A percentile compares a stretch with the other conserved stretches of the same genome.
phyloP scores from a whole-genome alignment of 2,888 invertebrate species.

The Diadromus collaris region DNA sequence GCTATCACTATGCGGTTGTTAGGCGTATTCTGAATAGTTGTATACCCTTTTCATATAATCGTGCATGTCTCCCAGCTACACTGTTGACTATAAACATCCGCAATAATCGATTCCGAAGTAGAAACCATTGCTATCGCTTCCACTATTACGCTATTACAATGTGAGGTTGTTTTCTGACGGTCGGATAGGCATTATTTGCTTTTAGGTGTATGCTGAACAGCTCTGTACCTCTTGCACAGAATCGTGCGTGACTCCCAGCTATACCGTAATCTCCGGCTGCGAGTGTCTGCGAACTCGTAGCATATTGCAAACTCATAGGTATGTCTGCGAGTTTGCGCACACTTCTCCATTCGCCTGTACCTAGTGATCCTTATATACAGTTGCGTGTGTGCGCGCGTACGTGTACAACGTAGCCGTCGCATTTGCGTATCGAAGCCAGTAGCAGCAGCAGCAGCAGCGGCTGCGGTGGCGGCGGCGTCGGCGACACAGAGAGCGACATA shows the following conservation, averaged over 20 bases:
- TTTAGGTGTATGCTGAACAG: neutral
- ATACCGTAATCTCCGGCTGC: neutral
- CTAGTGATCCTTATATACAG: neutral
- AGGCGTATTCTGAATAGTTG: neutral
- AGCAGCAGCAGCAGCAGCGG: neutral
- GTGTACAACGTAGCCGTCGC: slow-evolving; percentile 45
- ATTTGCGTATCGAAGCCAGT: slow-evolving; percentile 37
- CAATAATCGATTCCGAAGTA: too few relatives aligned
- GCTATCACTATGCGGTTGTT: neutral
- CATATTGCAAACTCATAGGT: slow-evolving; percentile 26
- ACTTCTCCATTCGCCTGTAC: neutral
- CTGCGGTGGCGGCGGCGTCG: neutral
- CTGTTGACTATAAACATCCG: neutral
- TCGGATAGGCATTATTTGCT: neutral
- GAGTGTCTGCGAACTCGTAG: slow-evolving; percentile 20
- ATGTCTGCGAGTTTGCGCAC: slow-evolving; percentile 38
- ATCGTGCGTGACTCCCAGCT: slow-evolving; percentile 31
- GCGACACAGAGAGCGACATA: neutral
- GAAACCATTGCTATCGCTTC: too few relatives aligned
- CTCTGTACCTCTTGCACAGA: slow-evolving; percentile 19
- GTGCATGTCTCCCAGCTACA: slow-evolving; percentile 22
- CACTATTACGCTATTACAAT: neutral
- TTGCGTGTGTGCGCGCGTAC: slow-evolving; percentile 21
- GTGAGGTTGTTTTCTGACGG: neutral
- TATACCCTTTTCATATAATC: slow-evolving; percentile 9